A percentile compares a stretch with the other conserved stretches of the same genome.
phyloP scores from a whole-genome alignment of 2,113 vertebrate species.

The Lagopus leucura region DNA sequence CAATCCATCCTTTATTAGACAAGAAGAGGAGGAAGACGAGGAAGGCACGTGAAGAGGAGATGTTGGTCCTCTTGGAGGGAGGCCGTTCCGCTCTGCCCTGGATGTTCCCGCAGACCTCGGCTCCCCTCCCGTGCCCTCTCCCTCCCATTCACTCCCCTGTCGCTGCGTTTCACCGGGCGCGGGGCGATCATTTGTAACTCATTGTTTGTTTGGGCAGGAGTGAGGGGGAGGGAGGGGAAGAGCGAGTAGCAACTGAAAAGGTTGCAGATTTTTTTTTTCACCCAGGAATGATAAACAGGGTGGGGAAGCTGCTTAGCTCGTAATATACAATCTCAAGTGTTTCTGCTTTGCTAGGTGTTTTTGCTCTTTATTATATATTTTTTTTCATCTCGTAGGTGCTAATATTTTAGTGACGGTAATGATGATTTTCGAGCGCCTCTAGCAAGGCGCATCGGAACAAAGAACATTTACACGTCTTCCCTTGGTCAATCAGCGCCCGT shows the following conservation, averaged over 20 bases:
- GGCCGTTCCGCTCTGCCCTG: not conserved
- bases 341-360: not conserved
- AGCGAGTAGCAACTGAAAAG: not conserved
- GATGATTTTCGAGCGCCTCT: not conserved
- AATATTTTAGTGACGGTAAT: not conserved
- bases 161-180: not conserved
- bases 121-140: not conserved
- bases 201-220: constrained; percentile 16
- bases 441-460: constrained; percentile 21
- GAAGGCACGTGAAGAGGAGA: not conserved
- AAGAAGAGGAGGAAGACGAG: not conserved
- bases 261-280: not conserved
- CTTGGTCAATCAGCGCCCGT: not conserved
- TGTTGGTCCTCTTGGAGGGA: not conserved
- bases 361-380: too few species aligned
- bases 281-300: not conserved
- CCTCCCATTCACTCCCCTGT: not conserved
- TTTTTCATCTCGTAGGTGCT: not conserved
- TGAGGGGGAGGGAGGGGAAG: not conserved
- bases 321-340: not conserved
- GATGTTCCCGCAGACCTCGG: not conserved
- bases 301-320: not conserved
- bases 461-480: constrained; percentile 8
- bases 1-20: not conserved
- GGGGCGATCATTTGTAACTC: not conserved